Evolutionary conservation across 2,797 vertebrate species (phyloP), one percentile per base, ranked within the genome.

Genomic region (Limnodromus scolopaceus): DNA sequence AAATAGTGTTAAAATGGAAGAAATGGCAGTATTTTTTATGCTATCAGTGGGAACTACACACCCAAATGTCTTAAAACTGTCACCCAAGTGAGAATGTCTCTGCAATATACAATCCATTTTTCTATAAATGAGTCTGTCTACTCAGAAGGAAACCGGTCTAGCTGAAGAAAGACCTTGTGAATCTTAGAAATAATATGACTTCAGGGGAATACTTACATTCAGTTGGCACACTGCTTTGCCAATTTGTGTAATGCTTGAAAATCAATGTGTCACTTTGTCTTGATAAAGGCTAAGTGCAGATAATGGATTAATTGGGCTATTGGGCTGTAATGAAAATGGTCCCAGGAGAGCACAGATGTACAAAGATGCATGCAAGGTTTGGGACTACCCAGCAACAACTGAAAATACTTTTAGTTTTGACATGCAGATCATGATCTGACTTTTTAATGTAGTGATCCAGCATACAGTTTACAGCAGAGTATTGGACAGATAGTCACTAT

Each of bases 251-350:
- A 76, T 87, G 60, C 63, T 83, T 92, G 38, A 78, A 96, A 95
- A 83, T 25, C 4, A 3, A 83, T 91, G 80, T 16, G 57, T 81
- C 55, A 78, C 45, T 91, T 92, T 88, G 69, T 94, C 87, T 92
- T 93, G 38, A 82, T 90, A 92, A 94, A 96, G 86, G 49, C 19
- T 76, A 87, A 97, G 23, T 92, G 70, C 46, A 93, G 58, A 93
- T 90, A 96, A 97, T 76, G 43, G 69, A 87, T 72, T 94, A 60
- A 93, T 46, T 61, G 45, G 58, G 71, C 79, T 82, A 86, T 27
- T 76, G 14, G 13, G 16, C n/a, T 65, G n/a, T 65, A 77, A 92
- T 79, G 74, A 87, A 92, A 89, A 84, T 41, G 17, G 58, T 89
- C 61, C 66, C 92, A 87, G 36, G 60, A 87, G 89, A 78, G 27